These are phyloP conservation scores for Embidobia sp. DNA, from an alignment of 2,888 invertebrate species.

Conservation along the genomic window DNA sequence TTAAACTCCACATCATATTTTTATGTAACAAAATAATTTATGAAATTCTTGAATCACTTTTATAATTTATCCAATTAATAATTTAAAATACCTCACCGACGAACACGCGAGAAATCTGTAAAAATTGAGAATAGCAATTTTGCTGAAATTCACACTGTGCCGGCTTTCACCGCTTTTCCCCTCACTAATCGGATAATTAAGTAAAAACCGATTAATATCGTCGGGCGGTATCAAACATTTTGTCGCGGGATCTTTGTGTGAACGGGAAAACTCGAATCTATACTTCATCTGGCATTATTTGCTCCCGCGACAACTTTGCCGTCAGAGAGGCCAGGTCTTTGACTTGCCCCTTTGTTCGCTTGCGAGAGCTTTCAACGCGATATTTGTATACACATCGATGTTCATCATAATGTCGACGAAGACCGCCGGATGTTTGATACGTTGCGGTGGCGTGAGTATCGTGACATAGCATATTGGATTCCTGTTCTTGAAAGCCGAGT, in stretches of 20 bases:
- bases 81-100: too few species aligned
- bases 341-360: constrained; percentile 61
- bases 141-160: too few species aligned
- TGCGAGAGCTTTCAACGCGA: constrained; percentile 52
- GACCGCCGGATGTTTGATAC: constrained; percentile 77
- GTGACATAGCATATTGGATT: constrained; percentile 77
- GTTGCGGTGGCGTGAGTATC: constrained; percentile 72
- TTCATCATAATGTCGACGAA: constrained; percentile 71
- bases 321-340: constrained; percentile 61
- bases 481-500: constrained; percentile 65
- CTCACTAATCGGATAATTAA: too few species aligned
- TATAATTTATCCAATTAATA: too few species aligned
- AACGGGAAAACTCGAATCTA: constrained; percentile 42
- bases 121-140: too few species aligned
- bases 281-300: constrained; percentile 62
- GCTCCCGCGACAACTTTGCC: constrained; percentile 53
- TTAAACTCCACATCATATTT: too few species aligned
- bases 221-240: constrained; percentile 7
- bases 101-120: too few species aligned
- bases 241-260: constrained; percentile 25
- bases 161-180: too few species aligned
- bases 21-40: too few species aligned
- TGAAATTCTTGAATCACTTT: too few species aligned
- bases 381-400: constrained; percentile 63
- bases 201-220: neutral